Evolutionary conservation across 2,113 vertebrate species (phyloP), one percentile per base, ranked within the genome.

Genomic region (Choloepus hoffmanni): DNA sequence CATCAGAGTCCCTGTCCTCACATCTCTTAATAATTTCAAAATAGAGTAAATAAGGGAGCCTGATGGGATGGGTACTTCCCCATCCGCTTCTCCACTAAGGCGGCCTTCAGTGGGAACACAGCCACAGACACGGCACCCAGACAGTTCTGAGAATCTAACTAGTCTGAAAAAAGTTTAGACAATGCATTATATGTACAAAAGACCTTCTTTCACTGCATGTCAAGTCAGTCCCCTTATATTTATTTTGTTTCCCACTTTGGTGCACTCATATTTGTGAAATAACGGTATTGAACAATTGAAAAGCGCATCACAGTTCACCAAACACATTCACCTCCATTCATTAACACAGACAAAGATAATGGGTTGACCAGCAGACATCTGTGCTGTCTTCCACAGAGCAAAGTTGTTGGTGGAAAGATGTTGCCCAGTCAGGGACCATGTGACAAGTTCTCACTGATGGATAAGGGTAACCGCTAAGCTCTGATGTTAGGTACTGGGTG

Each of bases 181-280:
- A 45, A 36, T n/a, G 33, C 33, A 60, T 36, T 72, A 74, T 18
- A 65, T 33, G 48, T 30, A 83, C 45, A 63, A 72, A 85, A 89
- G 43, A n/a, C 40, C 73, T 73, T 86, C 63, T 65, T 65, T 63
- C 40, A 63, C 58, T 28, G 58, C n/a, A 2, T 85, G 55, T 63
- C 74, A 93, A 78, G 28, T 85, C 36, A 90, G 23, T 85, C 19
- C 68, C 86, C 72, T 85, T 14, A 79, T 30, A 86, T 36, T 86
- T 72, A 48, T 81, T 72, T 14, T 24, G 33, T 70, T 90, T 95
- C 90, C 65, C 40, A 85, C 50, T 72, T 26, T 65, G 28, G 85
- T 73, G 26, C 45, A 73, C 79, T 85, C 63, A 36, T 73, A 67
- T 79, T 81, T 85, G 45, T 58, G 24, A 86, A 79, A 95, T 95